Base-by-base conservation (phyloP, 2,888 invertebrate genomes). In the Ischnura elegans region DNA sequence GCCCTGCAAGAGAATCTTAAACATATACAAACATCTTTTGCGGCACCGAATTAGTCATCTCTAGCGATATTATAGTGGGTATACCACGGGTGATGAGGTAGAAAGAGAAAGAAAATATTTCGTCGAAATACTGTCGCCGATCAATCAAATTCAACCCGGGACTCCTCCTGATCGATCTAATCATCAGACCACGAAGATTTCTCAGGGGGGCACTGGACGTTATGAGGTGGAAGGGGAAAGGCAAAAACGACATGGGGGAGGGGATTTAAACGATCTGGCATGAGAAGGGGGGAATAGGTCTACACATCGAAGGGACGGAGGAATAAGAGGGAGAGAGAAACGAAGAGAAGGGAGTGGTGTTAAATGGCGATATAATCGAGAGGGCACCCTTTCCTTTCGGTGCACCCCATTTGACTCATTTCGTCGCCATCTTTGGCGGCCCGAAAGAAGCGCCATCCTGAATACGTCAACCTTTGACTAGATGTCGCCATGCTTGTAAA, bases 111-210 rank as follows among this genome's bases (percentile, higher is more conserved):
- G n/a, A 76, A 76, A 76, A 76, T 36, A 29, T 76, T 36, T 36
- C 76, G 36, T 36, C 76, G 36, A 29, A 36, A 36, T 13, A 76
- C 36, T 25, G 36, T 36, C 29, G 76, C 36, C 76, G 76, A 76
- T 76, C 76, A 76, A 76, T 76, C 76, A 76, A 76, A 36, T 76
- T 36, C 76, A 29, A 25, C 29, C 66, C 36, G 36, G 8, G 76
- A 19, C n/a, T n/a, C 8, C 76, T 76, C 13, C 76, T 76, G 76
- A 76, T 76, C 76, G 76, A 76, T 76, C 76, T 76, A 76, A 76
- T 76, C 76, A 76, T 76, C 76, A 76, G 36, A 76, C 76, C 76
- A n/a, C 76, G 36, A 76, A 76, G 76, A 76, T 76, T 76, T 76
- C 76, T 76, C 86, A 45, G 45, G 45, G 46, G 46, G 46, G 8